Percentiles rank a stretch among this genome's conserved stretches.
These are phyloP conservation scores for Allolobophora icterica DNA, from an alignment of 2,888 invertebrate genomes.

Conservation along the genomic window DNA sequence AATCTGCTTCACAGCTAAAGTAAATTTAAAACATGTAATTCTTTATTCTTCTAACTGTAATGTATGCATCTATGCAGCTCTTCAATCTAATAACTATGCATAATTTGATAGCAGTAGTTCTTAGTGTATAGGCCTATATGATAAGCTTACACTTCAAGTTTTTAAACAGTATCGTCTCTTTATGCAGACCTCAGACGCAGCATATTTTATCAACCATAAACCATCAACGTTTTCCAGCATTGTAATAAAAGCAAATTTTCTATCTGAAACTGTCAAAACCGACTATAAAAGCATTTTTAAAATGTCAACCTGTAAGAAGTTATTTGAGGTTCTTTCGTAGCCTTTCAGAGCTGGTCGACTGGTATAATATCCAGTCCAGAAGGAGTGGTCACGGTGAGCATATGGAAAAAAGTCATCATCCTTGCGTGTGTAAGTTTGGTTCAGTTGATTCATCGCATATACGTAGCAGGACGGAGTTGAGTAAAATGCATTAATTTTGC, in stretches of 20 bases:
- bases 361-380: conserved; percentile 84
- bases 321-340: conserved; percentile 64
- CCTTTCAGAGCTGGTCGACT: conserved; percentile 67
- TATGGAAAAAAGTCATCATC: conserved; percentile 66
- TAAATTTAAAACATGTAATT: too few species aligned
- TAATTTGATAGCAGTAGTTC: too few species aligned
- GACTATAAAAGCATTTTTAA: neutral
- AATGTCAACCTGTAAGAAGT: conserved; percentile 65
- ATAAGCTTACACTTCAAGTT: too few species aligned
- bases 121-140: too few species aligned
- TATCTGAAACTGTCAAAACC: neutral
- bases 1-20: too few species aligned
- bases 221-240: neutral
- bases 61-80: too few species aligned
- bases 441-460: conserved; percentile 69
- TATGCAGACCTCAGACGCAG: too few species aligned
- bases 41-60: too few species aligned
- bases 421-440: conserved; percentile 72
- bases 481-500: conserved; percentile 71
- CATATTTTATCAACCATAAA: neutral
- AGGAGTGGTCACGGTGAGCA: conserved; percentile 82
- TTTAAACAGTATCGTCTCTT: too few species aligned
- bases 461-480: conserved; percentile 71
- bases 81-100: too few species aligned
- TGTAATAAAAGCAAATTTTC: neutral